Conservation (phyloP, 2,797 vertebrate species). For the Microctenopoma stevenorrisi region DNA sequence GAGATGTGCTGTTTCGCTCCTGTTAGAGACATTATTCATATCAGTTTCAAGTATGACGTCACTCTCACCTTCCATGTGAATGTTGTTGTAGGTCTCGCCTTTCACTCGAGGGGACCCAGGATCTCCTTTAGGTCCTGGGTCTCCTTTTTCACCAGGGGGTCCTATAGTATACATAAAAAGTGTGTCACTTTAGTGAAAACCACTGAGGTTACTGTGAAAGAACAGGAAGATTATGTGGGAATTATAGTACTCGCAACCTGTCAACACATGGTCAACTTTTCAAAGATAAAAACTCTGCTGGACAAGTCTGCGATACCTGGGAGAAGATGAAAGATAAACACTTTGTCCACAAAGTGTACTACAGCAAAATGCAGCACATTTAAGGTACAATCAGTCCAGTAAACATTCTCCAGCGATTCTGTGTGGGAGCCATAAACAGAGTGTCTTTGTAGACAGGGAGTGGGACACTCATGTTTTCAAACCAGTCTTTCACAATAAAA, state of each 20-base stretch:
- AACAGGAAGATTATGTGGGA: background rate
- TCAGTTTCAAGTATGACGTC: slow-evolving; percentile 4
- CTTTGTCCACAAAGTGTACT: background rate
- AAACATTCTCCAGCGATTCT: slow-evolving; percentile 16
- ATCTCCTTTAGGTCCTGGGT: slow-evolving; percentile 77
- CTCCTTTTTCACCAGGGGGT: slow-evolving; percentile 58
- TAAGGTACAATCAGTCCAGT: background rate
- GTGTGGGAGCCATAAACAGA: slow-evolving; percentile 12
- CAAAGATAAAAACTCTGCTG: background rate
- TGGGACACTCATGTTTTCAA: slow-evolving; percentile 30
- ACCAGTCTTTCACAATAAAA: slow-evolving; percentile 36
- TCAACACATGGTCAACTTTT: background rate
- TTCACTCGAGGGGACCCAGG: slow-evolving; percentile 83
- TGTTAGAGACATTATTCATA: slow-evolving; percentile 6
- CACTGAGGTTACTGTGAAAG: background rate
- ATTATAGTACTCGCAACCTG: background rate
- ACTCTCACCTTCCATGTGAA: slow-evolving; percentile 81
- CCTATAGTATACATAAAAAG: slow-evolving; percentile 40
- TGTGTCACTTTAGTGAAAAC: slow-evolving; percentile 8
- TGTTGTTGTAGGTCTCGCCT: slow-evolving; percentile 81
- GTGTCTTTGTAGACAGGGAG: slow-evolving; percentile 26
- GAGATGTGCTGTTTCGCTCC: background rate
- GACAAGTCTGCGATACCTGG: background rate
- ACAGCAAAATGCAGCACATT: background rate
- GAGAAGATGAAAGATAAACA: background rate